A percentile compares a stretch with the other conserved stretches of the same genome.
Conservation (phyloP, 2,113 vertebrate genomes). For the Hystrix brachyura region DNA sequence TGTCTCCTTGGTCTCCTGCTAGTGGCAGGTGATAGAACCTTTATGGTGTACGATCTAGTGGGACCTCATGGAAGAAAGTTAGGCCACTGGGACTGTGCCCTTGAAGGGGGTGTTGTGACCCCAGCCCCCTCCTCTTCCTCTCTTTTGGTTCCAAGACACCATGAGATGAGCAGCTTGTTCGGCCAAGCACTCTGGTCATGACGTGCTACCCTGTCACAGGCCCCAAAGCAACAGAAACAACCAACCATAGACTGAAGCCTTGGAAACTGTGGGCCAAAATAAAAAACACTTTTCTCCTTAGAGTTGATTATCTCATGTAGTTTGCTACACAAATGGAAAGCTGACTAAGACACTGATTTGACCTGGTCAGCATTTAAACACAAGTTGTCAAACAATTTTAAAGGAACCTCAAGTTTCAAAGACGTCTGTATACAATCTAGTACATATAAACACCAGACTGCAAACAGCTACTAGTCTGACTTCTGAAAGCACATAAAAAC, state of each 20-base stretch:
- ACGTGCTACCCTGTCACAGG: background rate
- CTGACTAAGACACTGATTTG: background rate
- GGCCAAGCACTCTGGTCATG: background rate
- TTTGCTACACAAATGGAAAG: background rate
- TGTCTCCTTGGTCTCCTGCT: background rate
- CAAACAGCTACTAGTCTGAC: background rate
- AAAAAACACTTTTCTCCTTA: background rate
- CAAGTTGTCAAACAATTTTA: background rate
- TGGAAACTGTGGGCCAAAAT: background rate
- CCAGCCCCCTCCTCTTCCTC: background rate
- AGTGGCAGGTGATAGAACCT: background rate
- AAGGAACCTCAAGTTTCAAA: conserved; percentile 4
- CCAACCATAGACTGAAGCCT: background rate
- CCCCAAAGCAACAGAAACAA: background rate
- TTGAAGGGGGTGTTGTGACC: too few relatives aligned
- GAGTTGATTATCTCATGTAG: background rate
- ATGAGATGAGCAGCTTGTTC: background rate
- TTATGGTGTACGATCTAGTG: background rate
- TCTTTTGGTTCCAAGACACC: background rate
- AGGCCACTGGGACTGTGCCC: background rate
- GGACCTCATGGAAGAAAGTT: background rate
- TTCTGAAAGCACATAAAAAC: background rate
- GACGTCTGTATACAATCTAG: background rate
- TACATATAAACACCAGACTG: background rate
- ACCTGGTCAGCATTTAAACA: background rate